phyloP scores from a whole-genome alignment of 2,113 vertebrate species.

The Marmota flaviventris region DNA sequence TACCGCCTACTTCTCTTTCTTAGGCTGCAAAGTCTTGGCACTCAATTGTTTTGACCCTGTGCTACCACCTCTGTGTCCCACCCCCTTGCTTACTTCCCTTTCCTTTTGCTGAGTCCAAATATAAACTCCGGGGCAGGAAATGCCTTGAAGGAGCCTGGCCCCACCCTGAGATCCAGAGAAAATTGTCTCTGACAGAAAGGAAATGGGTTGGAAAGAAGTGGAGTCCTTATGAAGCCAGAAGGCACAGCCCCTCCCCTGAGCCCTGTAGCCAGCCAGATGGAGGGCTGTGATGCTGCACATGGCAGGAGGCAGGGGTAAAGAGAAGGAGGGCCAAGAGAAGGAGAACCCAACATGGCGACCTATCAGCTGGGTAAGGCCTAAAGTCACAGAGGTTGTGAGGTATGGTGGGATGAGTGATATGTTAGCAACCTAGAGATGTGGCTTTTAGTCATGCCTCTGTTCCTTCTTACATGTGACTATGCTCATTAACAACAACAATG shows the following conservation, averaged over 20 bases:
- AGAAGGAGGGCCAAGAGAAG: not conserved
- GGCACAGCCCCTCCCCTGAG: not conserved
- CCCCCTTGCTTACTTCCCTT: conserved; percentile 75
- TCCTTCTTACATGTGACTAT: not conserved
- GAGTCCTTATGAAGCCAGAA: not conserved
- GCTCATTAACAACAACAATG: conserved; percentile 22
- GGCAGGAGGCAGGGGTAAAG: not conserved
- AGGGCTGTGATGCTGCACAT: not conserved
- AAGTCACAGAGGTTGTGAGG: not conserved
- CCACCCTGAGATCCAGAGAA: conserved; percentile 85
- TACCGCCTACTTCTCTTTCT: conserved; percentile 39
- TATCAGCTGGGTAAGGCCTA: not conserved
- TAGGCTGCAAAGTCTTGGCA: not conserved
- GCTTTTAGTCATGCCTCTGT: not conserved
- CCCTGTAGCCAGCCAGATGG: not conserved
- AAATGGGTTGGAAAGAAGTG: conserved; percentile 70
- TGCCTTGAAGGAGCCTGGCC: conserved; percentile 87
- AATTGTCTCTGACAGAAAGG: conserved; percentile 86
- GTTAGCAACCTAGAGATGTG: not conserved
- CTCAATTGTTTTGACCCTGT: conserved; percentile 47
- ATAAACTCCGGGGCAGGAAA: conserved; percentile 89
- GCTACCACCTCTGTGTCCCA: conserved; percentile 41
- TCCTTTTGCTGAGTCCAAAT: conserved; percentile 85
- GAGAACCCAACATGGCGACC: not conserved
- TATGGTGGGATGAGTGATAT: not conserved